These are phyloP conservation scores for Chaetodon trifasciatus DNA, from an alignment of 2,797 vertebrate genomes.

Conservation along the genomic window DNA sequence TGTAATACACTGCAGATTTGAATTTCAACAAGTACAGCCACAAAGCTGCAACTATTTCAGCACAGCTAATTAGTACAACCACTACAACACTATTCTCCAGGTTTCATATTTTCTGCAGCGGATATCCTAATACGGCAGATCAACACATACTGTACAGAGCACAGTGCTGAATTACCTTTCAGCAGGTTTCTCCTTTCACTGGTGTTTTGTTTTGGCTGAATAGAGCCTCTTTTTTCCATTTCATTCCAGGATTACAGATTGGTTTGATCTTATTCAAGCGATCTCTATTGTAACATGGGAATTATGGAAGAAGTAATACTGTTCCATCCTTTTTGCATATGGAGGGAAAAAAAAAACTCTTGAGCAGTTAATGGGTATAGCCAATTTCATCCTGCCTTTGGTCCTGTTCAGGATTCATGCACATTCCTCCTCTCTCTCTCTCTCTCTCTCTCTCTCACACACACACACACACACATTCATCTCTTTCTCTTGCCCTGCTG, in stretches of 20 bases:
- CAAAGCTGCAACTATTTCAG: slow-evolving; percentile 8
- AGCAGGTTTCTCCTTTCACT: slow-evolving; percentile 37
- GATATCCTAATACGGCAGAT: slow-evolving; percentile 58
- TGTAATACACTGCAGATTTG: not conserved
- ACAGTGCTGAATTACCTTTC: slow-evolving; percentile 46
- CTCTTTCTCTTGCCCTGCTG: slow-evolving; percentile 65
- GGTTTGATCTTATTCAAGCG: slow-evolving; percentile 69
- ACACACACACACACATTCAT: slow-evolving; percentile 67
- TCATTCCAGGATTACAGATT: slow-evolving; percentile 66
- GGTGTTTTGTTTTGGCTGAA: slow-evolving; percentile 64
- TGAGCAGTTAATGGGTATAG: slow-evolving; percentile 73
- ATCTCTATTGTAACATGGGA: slow-evolving; percentile 70
- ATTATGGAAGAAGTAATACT: slow-evolving; percentile 68
- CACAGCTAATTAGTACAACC: slow-evolving; percentile 56
- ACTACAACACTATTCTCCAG: slow-evolving; percentile 51
- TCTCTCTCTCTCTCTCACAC: no score
- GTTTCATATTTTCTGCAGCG: slow-evolving; percentile 66
- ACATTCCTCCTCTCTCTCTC: slow-evolving; percentile 54
- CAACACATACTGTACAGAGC: slow-evolving; percentile 27
- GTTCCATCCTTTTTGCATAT: slow-evolving; percentile 70
- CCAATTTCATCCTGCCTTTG: slow-evolving; percentile 76
- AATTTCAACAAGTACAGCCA: slow-evolving; percentile 32
- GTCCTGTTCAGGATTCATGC: slow-evolving; percentile 75
- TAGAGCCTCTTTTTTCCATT: slow-evolving; percentile 51
- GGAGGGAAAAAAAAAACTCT: slow-evolving; percentile 59